phyloP scores from a whole-genome alignment of 2,888 invertebrate genomes.

The Agrypnus murinus region DNA sequence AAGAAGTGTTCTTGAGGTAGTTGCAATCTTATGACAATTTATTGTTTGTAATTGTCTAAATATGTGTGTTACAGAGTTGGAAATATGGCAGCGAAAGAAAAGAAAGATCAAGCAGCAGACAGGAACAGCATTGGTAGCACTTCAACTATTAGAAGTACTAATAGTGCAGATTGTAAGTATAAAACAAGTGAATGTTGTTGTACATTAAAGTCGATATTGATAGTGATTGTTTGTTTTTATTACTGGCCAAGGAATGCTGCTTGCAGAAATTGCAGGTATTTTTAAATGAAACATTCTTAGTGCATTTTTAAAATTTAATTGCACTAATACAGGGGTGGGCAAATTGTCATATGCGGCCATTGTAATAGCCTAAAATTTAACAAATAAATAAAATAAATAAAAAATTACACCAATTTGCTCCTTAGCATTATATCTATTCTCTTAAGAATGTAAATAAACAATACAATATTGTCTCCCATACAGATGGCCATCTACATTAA shows the following conservation, averaged over 20 bases:
- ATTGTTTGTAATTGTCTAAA: constrained; percentile 3
- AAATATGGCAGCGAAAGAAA: constrained; percentile 33
- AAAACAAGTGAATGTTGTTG: too few relatives aligned
- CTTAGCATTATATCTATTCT: too few relatives aligned
- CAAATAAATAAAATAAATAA: too few relatives aligned
- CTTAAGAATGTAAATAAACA: too few relatives aligned
- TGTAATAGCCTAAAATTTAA: too few relatives aligned
- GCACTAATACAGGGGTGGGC: too few relatives aligned
- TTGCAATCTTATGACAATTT: not conserved
- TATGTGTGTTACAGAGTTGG: constrained; percentile 46
- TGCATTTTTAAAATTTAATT: too few relatives aligned
- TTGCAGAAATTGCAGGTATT: constrained; percentile 16
- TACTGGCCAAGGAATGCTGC: constrained; percentile 5
- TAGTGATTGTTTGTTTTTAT: not conserved
- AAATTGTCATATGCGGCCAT: too few relatives aligned
- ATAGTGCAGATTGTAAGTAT: constrained; percentile 33
- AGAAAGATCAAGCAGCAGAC: not conserved
- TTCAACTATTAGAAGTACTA: constrained; percentile 11
- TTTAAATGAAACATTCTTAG: not conserved
- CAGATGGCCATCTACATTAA: too few relatives aligned
- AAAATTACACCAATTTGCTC: too few relatives aligned
- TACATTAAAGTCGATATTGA: too few relatives aligned
- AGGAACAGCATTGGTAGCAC: not conserved
- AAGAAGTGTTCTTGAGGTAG: constrained; percentile 91
- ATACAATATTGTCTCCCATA: too few relatives aligned